Conservation (phyloP, 2,888 invertebrate genomes). For the Caenorhabditis angaria region DNA sequence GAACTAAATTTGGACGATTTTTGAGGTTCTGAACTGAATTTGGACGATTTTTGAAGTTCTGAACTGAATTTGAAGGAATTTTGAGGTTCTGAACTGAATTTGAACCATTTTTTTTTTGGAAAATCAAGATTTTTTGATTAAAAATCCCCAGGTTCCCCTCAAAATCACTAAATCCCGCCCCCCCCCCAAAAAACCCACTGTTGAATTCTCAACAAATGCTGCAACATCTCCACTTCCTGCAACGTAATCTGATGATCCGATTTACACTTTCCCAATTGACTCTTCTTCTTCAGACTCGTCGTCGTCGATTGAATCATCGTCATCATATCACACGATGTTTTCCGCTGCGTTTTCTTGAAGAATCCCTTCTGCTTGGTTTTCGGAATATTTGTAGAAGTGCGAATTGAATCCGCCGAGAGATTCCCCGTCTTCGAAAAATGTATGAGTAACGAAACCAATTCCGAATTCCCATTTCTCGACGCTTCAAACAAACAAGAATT, state of each 20-base stretch:
- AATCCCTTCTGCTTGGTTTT: slow-evolving; percentile 8
- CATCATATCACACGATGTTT: slow-evolving; percentile 14
- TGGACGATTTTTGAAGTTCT: too few species aligned
- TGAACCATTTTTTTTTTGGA: too few species aligned
- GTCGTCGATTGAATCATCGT: slow-evolving; percentile 21
- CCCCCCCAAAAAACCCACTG: slow-evolving; percentile 25
- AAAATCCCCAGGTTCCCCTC: too few species aligned
- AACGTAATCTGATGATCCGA: slow-evolving; percentile 20
- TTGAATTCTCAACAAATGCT: slow-evolving; percentile 32
- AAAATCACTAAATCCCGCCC: too few species aligned
- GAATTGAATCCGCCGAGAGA: slow-evolving; percentile 11
- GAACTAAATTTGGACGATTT: too few species aligned
- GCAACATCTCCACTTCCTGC: slow-evolving; percentile 34
- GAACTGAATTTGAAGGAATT: too few species aligned
- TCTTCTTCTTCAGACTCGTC: slow-evolving; percentile 13
- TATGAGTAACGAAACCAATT: slow-evolving; percentile 90
- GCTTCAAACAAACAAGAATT: slow-evolving; percentile 98
- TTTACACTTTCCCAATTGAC: slow-evolving; percentile 4
- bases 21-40: too few species aligned
- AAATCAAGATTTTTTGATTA: not conserved
- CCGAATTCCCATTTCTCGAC: slow-evolving; percentile 95
- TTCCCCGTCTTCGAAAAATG: slow-evolving; percentile 75
- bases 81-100: too few species aligned
- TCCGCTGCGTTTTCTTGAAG: slow-evolving; percentile 7
- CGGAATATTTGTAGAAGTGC: not conserved